Base-by-base conservation (phyloP, 2,797 vertebrate genomes). In the Enteromius argenteus region DNA sequence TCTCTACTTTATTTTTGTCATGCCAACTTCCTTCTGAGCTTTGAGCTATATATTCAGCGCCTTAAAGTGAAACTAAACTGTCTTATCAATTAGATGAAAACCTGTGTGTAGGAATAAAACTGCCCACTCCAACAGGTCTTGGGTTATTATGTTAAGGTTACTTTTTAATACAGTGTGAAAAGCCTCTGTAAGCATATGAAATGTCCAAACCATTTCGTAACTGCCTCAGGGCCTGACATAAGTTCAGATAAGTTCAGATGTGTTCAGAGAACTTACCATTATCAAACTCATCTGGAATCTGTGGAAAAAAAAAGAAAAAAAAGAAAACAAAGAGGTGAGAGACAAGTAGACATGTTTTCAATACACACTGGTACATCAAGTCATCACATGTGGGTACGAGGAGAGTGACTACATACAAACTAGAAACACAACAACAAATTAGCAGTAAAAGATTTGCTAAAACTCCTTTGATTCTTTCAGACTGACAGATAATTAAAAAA, bases 281-380 rank as follows among this genome's bases (percentile, higher is more conserved):
- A 91, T 98, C 96, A 51, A 98, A 98, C 89, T 97, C 97, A 69
- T 98, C 97, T 0, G 96, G 96, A 89, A 98, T 96, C 97, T 98
- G 91, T 6, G 32, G 82, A 86, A 35, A 58, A 44, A 89, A 15
- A 5, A 14, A 85, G 21, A 86, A 72, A 85, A 58, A 4, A 44
- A 27, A 86, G 8, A n/a, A 5, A 21, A 90, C 3, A 81, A 66
- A 68, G 1, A 85, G 67, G n/a, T 88, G 58, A 37, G 8, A 79
- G 69, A 58, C 32, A 14, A 9, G 13, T 0, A 15, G 35, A 73
- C 7, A 21, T 51, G 44, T 72, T 37, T 14, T 53, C 30, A 56
- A 3, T 39, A 14, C 49, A 23, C 19, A 51, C 67, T 69, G 46
- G 30, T 19, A 68, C 62, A 81, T 78, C 80, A 85, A 75, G 81